Percentiles rank a stretch among this genome's conserved stretches.
These are phyloP conservation scores for Hoplias malabaricus DNA, from an alignment of 2,113 vertebrate genomes.

Conservation along the genomic window DNA sequence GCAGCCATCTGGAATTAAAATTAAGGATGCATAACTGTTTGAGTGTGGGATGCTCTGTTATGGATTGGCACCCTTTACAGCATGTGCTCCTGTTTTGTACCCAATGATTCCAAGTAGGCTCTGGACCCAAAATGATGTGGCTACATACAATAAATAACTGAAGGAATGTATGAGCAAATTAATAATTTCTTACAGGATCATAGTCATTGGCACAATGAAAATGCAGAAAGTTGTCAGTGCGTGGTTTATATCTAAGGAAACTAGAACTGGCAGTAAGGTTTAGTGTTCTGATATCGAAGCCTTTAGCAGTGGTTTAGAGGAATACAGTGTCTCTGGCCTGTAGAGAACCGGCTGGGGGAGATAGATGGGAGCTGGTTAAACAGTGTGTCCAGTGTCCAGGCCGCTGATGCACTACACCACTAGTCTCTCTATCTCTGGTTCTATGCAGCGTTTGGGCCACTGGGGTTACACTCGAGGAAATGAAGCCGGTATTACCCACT, in stretches of 20 bases:
- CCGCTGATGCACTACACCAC: conserved; percentile 61
- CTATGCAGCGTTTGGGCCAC: conserved; percentile 53
- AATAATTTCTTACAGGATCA: too few relatives aligned
- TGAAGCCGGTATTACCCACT: conserved; percentile 64
- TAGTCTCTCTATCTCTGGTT: conserved; percentile 59
- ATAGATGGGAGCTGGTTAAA: conserved; percentile 58
- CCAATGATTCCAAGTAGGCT: too few relatives aligned
- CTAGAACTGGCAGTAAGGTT: background rate
- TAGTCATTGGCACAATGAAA: background rate
- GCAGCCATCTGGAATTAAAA: too few relatives aligned
- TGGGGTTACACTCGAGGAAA: conserved; percentile 70
- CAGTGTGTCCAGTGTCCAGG: conserved; percentile 49
- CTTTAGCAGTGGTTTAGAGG: background rate
- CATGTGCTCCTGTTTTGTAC: too few relatives aligned
- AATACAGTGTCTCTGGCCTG: background rate
- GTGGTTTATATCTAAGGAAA: background rate
- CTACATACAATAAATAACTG: too few relatives aligned
- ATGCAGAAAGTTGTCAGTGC: background rate
- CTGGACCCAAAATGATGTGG: too few relatives aligned
- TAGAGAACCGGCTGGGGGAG: conserved; percentile 7
- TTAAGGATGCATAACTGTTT: too few relatives aligned
- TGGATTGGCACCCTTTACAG: too few relatives aligned
- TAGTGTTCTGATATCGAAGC: background rate
- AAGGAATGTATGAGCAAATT: too few relatives aligned
- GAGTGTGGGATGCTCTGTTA: too few relatives aligned